phyloP scores from a whole-genome alignment of 1,140 invertebrate species.

The Pantala flavescens region DNA sequence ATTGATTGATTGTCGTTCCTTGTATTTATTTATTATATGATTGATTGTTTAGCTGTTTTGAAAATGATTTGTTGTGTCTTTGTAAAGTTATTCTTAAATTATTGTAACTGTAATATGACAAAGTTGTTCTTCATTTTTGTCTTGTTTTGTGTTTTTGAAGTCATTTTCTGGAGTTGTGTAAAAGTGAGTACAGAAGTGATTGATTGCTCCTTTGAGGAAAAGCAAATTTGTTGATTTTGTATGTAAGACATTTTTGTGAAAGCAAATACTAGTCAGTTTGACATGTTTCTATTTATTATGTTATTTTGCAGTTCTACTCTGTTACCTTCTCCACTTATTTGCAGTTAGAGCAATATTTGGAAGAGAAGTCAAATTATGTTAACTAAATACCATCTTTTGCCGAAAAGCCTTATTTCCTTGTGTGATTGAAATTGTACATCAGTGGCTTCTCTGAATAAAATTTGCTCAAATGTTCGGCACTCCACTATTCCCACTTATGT shows the following conservation, averaged over 20 bases:
- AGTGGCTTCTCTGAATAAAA: neutral
- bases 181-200: neutral
- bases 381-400: no score
- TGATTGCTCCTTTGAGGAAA: neutral
- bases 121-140: no score
- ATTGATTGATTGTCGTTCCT: no score
- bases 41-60: no score
- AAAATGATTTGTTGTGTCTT: no score
- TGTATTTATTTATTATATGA: no score
- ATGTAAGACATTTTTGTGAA: neutral
- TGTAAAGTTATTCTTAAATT: no score
- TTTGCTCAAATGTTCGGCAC: conserved; percentile 3
- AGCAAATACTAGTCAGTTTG: neutral
- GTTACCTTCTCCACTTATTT: no score
- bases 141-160: no score
- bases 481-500: neutral
- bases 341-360: neutral
- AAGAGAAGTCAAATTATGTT: no score
- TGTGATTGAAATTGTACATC: neutral
- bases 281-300: neutral
- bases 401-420: no score
- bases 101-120: no score
- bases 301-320: neutral
- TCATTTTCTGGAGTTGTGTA: neutral
- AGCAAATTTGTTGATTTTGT: neutral